Conservation (phyloP, 2,797 vertebrate species). For the Erpetoichthys calabaricus region DNA sequence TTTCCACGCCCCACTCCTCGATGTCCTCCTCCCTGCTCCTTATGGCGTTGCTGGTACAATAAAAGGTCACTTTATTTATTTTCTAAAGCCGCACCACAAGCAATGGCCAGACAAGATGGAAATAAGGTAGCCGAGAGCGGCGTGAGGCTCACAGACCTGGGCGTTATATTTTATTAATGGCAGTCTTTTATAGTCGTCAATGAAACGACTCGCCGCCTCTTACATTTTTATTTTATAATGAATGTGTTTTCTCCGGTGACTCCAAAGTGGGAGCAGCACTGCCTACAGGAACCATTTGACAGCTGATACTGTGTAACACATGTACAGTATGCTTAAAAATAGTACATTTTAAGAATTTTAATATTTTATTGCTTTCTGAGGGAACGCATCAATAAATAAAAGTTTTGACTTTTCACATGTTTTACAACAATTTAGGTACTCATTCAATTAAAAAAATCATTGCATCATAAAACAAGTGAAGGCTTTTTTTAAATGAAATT, state of each 20-base stretch:
- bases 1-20: no score
- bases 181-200: conserved; percentile 1
- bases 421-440: no score
- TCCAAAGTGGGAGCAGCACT: neutral
- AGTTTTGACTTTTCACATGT: no score
- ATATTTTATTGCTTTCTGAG: no score
- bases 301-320: no score
- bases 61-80: conserved; percentile 1
- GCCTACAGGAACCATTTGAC: no score
- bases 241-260: neutral
- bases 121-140: neutral
- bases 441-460: no score
- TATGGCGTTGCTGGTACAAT: neutral
- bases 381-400: no score
- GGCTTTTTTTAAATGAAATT: no score
- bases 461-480: no score
- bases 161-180: neutral
- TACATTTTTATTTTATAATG: neutral
- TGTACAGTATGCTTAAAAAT: no score
- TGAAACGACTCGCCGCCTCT: neutral
- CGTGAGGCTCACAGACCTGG: neutral
- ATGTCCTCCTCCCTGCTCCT: neutral
- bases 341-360: no score
- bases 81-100: neutral
- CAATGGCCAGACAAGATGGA: neutral